These are phyloP conservation scores for Potamarius usumacintae DNA, from an alignment of 2,113 vertebrate genomes.

Conservation along the genomic window DNA sequence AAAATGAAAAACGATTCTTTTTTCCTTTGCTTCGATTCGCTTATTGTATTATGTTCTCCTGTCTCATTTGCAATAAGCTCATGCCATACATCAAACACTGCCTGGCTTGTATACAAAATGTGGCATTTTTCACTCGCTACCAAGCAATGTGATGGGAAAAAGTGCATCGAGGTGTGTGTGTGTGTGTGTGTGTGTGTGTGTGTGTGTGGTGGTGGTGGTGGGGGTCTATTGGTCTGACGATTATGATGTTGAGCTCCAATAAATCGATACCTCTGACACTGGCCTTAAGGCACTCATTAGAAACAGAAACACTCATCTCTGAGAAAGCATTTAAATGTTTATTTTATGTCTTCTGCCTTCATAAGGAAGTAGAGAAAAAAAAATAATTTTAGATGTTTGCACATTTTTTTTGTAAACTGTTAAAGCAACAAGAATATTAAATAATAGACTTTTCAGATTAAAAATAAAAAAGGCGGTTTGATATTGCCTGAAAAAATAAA, in stretches of 20 bases:
- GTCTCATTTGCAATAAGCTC: conserved; percentile 54
- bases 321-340: conserved; percentile 62
- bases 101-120: conserved; percentile 55
- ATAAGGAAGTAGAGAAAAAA: not conserved
- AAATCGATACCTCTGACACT: conserved; percentile 59
- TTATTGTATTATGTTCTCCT: conserved; percentile 48
- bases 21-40: conserved; percentile 32
- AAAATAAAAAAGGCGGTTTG: not conserved
- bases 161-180: conserved; percentile 29
- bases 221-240: conserved; percentile 50
- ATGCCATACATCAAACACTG: conserved; percentile 54
- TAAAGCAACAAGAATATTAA: not conserved
- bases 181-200: conserved; percentile 1
- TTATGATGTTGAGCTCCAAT: conserved; percentile 60
- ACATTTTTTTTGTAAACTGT: not conserved
- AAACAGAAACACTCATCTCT: conserved; percentile 54
- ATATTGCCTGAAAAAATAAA: not conserved
- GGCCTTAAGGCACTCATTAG: conserved; percentile 63
- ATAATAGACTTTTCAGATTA: not conserved
- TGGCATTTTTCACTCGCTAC: conserved; percentile 55
- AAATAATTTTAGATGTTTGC: not conserved
- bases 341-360: not conserved
- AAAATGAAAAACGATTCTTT: conserved; percentile 55
- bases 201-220: not conserved
- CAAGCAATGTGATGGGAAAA: conserved; percentile 31